phyloP scores from a whole-genome alignment of 2,113 vertebrate genomes.

The Stegostoma tigrinum region DNA sequence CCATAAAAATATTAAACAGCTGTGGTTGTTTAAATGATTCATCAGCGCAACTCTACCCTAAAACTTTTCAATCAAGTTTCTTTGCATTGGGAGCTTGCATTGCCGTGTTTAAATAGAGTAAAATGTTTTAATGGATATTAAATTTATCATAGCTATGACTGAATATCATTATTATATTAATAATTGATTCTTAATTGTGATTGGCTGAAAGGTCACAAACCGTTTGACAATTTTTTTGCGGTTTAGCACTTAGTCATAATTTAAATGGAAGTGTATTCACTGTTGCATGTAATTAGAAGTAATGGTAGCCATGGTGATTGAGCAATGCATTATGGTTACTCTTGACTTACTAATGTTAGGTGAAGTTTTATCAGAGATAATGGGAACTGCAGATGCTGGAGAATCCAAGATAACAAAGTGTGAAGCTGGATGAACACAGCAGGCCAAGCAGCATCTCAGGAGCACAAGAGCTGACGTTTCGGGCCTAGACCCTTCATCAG shows the following conservation, averaged over 20 bases:
- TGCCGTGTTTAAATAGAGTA: slow-evolving; percentile 3
- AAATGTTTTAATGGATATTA: slow-evolving; percentile 33
- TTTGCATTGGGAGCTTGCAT: slow-evolving; percentile 12
- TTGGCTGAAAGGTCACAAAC: slow-evolving; percentile 17
- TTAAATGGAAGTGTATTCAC: neutral
- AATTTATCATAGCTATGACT: slow-evolving; percentile 31
- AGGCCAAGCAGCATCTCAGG: too few relatives aligned
- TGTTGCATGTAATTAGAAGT: slow-evolving; percentile 29
- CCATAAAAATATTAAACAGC: slow-evolving; percentile 37
- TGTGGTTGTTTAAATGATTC: slow-evolving; percentile 38
- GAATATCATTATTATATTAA: slow-evolving; percentile 31
- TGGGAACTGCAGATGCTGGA: too few relatives aligned
- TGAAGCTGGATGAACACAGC: too few relatives aligned
- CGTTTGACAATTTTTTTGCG: slow-evolving; percentile 20
- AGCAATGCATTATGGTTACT: neutral
- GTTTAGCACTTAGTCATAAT: neutral
- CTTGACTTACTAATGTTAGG: neutral
- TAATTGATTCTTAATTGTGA: slow-evolving; percentile 36
- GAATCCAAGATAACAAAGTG: too few relatives aligned
- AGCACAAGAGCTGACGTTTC: too few relatives aligned
- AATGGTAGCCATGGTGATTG: slow-evolving; percentile 26
- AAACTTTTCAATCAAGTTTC: slow-evolving; percentile 26
- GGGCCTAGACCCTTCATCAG: too few relatives aligned
- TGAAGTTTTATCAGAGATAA: neutral
- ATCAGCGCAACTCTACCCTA: slow-evolving; percentile 14